Evolutionary conservation across 2,888 invertebrate species (phyloP).

Genomic region (Eupithecia inturbata): DNA sequence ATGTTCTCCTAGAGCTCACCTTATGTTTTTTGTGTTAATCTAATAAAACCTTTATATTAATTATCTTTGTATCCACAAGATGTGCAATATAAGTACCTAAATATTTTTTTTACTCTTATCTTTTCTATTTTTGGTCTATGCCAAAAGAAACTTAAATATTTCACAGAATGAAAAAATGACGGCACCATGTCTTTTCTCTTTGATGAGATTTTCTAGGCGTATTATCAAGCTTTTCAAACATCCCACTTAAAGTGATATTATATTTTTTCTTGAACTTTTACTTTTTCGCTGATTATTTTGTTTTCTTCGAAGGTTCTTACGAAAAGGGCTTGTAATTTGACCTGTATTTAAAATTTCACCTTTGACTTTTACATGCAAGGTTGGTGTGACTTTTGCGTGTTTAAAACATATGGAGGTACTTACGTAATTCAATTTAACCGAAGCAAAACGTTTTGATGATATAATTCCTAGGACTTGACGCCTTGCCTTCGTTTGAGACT

Average conservation of each 20-base stretch:
- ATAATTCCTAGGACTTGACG: conserved; percentile 16
- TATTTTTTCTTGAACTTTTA: conserved; percentile 1
- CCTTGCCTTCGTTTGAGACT: neutral
- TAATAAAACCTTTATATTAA: neutral
- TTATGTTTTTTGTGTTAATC: neutral
- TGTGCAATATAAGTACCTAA: no score
- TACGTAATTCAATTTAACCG: neutral
- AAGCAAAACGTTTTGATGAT: conserved; percentile 30
- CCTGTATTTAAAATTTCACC: conserved; percentile 32
- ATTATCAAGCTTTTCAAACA: conserved; percentile 2
- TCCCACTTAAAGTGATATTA: neutral
- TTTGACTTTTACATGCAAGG: conserved; percentile 41
- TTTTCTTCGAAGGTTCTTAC: neutral
- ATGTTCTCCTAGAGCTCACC: neutral
- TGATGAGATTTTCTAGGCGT: neutral
- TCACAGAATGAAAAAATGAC: neutral
- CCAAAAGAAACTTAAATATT: neutral
- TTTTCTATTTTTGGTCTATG: neutral
- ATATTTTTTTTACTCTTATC: no score
- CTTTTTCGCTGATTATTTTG: conserved; percentile 15
- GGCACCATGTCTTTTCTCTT: neutral
- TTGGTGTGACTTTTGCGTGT: conserved; percentile 34
- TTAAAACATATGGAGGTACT: conserved; percentile 18
- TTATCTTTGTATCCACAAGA: no score
- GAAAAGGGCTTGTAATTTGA: conserved; percentile 14